phyloP scores from a whole-genome alignment of 2,888 invertebrate genomes.

The Bellardia bayeri region DNA sequence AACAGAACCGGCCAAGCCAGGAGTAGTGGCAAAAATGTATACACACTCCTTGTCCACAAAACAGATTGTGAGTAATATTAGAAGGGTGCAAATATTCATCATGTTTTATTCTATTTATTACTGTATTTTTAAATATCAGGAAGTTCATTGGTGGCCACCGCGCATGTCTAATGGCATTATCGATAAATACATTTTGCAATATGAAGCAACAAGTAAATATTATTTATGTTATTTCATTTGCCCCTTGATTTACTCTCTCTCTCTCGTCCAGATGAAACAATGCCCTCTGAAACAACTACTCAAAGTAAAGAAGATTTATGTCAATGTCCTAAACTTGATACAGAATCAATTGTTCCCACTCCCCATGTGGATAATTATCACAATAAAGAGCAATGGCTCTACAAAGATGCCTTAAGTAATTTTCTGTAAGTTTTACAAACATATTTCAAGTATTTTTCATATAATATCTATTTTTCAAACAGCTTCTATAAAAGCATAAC shows the following conservation, averaged over 20 bases:
- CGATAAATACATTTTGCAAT: slow-evolving; percentile 77
- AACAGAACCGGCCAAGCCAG: slow-evolving; percentile 85
- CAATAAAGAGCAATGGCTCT: slow-evolving; percentile 77
- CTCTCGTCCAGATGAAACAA: slow-evolving; percentile 3
- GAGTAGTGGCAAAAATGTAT: slow-evolving; percentile 79
- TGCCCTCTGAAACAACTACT: background rate
- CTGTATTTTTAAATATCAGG: slow-evolving; percentile 70
- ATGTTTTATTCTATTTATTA: background rate
- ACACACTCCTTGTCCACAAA: slow-evolving; percentile 78
- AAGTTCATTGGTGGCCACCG: slow-evolving; percentile 83
- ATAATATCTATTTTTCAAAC: background rate
- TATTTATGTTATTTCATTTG: no score
- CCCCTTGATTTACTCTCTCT: no score
- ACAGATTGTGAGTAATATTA: slow-evolving; percentile 78
- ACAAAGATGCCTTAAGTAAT: slow-evolving; percentile 78
- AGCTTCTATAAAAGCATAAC: slow-evolving; percentile 31
- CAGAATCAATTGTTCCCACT: slow-evolving; percentile 77
- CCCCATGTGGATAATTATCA: slow-evolving; percentile 80
- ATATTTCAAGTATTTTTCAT: background rate
- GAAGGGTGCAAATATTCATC: no score
- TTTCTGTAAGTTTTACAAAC: slow-evolving; percentile 77
- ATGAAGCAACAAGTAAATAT: slow-evolving; percentile 70
- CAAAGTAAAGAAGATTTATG: slow-evolving; percentile 68
- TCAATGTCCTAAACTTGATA: slow-evolving; percentile 57
- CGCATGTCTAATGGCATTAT: slow-evolving; percentile 79